Base-by-base conservation (phyloP, 1,140 invertebrate species). In the Reticulitermes speratus region DNA sequence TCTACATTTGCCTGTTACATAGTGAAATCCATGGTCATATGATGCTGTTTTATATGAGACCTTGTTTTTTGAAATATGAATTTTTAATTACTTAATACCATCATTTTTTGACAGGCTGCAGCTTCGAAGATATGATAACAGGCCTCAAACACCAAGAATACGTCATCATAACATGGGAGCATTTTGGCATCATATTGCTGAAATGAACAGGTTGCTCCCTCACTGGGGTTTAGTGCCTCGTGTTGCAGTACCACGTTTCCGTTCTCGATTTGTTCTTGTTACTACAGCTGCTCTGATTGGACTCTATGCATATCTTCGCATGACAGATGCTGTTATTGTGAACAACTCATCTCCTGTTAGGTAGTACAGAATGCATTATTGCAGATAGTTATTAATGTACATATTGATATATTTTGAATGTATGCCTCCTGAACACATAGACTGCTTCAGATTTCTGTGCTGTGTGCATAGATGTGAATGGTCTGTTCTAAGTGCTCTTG, bases 241-340 rank as follows among this genome's bases (percentile, higher is more conserved):
- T 91, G 86, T 97, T 95, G 83, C 44, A 59, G 48, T 30, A 25
- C 83, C 44, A 8, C 55, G 82, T 38, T 48, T 59, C 19, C 86
- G 55, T 69, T 91, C 92, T 87, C 90, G 91, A 86, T 88, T 91
- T 11, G 85, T 91, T 19, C 90, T 93, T 45, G 92, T 92, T 19
- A 91, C 92, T 16, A 91, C 92, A 23, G 92, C 92, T 23, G 92
- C 93, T 5, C 90, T 93, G 84, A 88, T 93, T 84, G 93, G 92
- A 85, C 90, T 92, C 86, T 92, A 92, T 89, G 91, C 92, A 21
- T 92, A 92, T 38, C 32, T 86, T 30, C 82, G 83, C 48, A 86
- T 84, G 83, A 83, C 86, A 25, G 83, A 84, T 38, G 86, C 86
- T 32, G 21, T 86, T 25, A 38, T 14, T 38, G 21, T 55, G 19